phyloP scores from a whole-genome alignment of 1,140 invertebrate genomes.

The Ephestia elutella region DNA sequence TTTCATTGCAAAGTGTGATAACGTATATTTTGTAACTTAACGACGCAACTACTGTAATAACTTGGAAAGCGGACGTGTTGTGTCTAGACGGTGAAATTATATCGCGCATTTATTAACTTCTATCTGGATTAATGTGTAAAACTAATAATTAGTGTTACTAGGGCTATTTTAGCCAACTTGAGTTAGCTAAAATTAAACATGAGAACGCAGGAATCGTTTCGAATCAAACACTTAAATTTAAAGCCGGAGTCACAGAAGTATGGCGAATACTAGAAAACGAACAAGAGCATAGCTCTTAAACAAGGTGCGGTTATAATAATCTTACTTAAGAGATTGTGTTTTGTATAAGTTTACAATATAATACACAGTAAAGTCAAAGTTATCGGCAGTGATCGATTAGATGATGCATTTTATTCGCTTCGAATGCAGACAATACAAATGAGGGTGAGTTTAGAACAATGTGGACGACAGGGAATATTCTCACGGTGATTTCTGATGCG shows the following conservation, averaged over 20 bases:
- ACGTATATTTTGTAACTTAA: conserved; percentile 38
- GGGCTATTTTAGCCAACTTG: no score
- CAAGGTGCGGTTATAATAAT: no score
- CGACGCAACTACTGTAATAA: conserved; percentile 28
- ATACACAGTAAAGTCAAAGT: background rate
- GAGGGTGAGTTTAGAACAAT: conserved; percentile 58
- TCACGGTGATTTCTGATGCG: conserved; percentile 57
- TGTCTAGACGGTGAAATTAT: conserved; percentile 51
- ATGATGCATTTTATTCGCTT: conserved; percentile 5
- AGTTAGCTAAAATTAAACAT: no score
- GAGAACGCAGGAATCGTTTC: no score
- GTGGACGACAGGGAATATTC: conserved; percentile 48
- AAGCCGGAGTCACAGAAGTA: no score
- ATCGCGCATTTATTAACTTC: conserved; percentile 35
- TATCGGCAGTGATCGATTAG: background rate
- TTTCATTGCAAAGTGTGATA: conserved; percentile 29
- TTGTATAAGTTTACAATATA: no score
- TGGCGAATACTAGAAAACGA: no score
- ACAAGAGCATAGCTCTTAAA: no score
- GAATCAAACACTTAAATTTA: no score
- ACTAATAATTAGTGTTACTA: no score
- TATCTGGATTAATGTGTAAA: background rate
- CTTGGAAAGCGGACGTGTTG: conserved; percentile 21
- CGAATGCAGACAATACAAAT: conserved; percentile 28
- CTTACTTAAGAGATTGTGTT: no score